Evolutionary conservation across 1,140 invertebrate species (phyloP).

Genomic region (Caenorhabditis tropicalis): DNA sequence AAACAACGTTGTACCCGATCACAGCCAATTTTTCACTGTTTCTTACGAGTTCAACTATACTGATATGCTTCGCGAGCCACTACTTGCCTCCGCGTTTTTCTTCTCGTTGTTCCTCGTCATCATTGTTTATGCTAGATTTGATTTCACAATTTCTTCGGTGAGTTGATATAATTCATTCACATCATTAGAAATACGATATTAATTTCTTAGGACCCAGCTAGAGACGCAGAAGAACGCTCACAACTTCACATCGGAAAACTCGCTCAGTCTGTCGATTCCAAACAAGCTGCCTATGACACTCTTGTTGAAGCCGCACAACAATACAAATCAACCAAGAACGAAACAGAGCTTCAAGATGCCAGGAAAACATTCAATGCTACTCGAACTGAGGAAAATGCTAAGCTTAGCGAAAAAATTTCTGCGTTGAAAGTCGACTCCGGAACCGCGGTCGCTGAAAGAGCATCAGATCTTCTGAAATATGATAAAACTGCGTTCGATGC

Average conservation of each 20-base stretch:
- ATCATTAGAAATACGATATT: not conserved
- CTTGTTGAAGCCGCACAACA: not conserved
- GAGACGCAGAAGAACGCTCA: constrained; percentile 14
- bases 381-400: not conserved
- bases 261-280: not conserved
- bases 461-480: constrained; percentile 37
- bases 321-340: constrained; percentile 26
- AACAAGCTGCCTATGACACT: not conserved
- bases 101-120: constrained; percentile 88
- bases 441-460: constrained; percentile 6
- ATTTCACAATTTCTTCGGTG: constrained; percentile 77
- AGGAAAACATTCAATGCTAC: constrained; percentile 21
- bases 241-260: not conserved
- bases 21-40: constrained; percentile 86
- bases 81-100: constrained; percentile 85
- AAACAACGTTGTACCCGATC: constrained; percentile 90
- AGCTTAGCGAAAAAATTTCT: not conserved
- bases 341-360: not conserved
- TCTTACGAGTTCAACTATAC: constrained; percentile 85
- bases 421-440: not conserved
- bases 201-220: not conserved
- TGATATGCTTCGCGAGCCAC: constrained; percentile 87
- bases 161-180: too few species aligned
- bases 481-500: constrained; percentile 39
- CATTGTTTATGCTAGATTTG: constrained; percentile 90